These are phyloP conservation scores for Chlorodrepanis virens DNA, from an alignment of 2,113 vertebrate genomes.

Conservation along the genomic window DNA sequence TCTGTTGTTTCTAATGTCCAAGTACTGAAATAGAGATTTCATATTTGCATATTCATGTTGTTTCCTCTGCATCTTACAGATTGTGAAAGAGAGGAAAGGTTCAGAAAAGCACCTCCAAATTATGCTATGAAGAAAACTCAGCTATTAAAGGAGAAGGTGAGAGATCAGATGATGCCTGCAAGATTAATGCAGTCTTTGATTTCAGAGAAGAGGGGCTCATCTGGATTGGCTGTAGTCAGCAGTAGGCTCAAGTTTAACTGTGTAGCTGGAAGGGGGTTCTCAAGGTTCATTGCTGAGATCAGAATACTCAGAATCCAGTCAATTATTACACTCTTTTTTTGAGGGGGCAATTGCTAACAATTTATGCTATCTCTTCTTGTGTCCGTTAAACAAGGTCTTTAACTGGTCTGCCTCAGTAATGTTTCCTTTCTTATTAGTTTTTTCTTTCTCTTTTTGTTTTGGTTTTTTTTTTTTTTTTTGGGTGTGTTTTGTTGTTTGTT, in stretches of 20 bases:
- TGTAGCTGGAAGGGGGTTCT: not conserved
- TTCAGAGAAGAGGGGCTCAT: not conserved
- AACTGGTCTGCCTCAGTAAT: not conserved
- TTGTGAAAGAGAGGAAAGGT: slow-evolving; percentile 97
- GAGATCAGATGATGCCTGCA: not conserved
- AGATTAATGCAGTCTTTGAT: slow-evolving; percentile 1
- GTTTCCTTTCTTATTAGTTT: not conserved
- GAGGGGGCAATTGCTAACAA: not conserved
- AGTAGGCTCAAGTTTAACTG: not conserved
- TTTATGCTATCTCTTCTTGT: not conserved
- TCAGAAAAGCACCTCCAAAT: slow-evolving; percentile 95
- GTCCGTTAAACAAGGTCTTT: not conserved
- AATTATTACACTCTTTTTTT: not conserved
- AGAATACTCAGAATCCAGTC: not conserved
- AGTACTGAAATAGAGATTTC: not conserved
- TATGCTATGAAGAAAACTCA: slow-evolving; percentile 99
- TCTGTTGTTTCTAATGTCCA: not conserved
- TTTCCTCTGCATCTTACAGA: slow-evolving; percentile 72
- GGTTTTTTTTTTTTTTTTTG: too few species aligned
- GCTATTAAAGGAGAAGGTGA: slow-evolving; percentile 96
- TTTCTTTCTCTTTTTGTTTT: fast-evolving
- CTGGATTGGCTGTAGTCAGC: not conserved
- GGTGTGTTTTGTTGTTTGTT: fast-evolving
- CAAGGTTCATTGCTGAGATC: not conserved
- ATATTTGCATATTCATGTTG: not conserved